A percentile compares a stretch with the other conserved stretches of the same genome.
Evolutionary conservation across 2,797 vertebrate genomes (phyloP).

Genomic region (Myotis myotis): DNA sequence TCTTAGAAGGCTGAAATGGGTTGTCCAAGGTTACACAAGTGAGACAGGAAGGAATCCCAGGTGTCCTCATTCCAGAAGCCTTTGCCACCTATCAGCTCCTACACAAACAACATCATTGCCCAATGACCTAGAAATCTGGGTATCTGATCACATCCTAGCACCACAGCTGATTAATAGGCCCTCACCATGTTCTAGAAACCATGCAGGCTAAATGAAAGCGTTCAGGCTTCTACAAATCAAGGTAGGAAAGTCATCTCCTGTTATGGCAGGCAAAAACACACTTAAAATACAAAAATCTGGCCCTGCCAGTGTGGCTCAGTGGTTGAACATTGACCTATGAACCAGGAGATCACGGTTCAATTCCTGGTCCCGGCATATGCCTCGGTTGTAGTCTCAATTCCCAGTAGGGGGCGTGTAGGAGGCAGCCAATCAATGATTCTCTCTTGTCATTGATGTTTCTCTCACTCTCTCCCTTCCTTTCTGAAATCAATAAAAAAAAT

Average conservation of each 20-base stretch:
- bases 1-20: not conserved
- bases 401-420: too few relatives aligned
- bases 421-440: too few relatives aligned
- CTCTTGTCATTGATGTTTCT: too few relatives aligned
- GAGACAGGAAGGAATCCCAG: constrained; percentile 20
- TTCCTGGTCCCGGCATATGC: too few relatives aligned
- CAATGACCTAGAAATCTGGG: constrained; percentile 49
- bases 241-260: not conserved
- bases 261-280: not conserved
- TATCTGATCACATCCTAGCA: constrained; percentile 46
- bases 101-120: not conserved
- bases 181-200: not conserved
- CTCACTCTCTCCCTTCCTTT: too few relatives aligned
- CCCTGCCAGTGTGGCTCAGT: not conserved
- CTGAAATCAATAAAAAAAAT: too few relatives aligned
- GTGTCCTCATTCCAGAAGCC: constrained; percentile 47
- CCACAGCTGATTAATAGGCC: constrained; percentile 33
- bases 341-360: too few relatives aligned
- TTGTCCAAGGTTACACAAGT: constrained; percentile 13
- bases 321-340: not conserved
- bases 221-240: not conserved
- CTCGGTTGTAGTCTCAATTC: too few relatives aligned
- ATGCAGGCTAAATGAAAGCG: not conserved
- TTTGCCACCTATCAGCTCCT: constrained; percentile 1
- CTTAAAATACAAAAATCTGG: not conserved